Evolutionary conservation across 2,113 vertebrate genomes (phyloP).

Genomic region (Azemiops feae): DNA sequence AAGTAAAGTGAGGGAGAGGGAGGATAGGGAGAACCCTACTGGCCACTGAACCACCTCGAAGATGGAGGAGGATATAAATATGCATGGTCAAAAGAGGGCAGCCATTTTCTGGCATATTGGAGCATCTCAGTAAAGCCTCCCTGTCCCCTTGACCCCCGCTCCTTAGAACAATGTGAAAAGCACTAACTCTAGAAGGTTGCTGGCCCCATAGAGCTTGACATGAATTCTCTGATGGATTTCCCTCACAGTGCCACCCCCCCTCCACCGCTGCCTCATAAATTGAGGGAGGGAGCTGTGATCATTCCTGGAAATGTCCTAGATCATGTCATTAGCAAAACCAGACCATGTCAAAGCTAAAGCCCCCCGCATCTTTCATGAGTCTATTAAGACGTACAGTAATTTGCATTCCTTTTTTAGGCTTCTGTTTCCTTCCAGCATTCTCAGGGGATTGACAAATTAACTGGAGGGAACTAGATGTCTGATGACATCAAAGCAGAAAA

Average conservation of each 20-base stretch:
- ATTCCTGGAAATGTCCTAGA: neutral
- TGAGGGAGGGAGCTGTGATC: neutral
- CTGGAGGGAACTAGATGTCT: neutral
- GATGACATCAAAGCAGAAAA: neutral
- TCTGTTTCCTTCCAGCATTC: neutral
- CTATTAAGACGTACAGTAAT: neutral
- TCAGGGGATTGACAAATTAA: constrained; percentile 16
- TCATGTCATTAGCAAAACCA: neutral
- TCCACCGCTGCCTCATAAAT: neutral
- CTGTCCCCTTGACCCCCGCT: neutral
- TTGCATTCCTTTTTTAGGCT: neutral
- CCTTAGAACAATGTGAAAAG: neutral
- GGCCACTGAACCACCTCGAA: neutral
- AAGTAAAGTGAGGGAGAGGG: too few relatives aligned
- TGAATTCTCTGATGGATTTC: neutral
- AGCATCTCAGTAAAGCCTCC: neutral
- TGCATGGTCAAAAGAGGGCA: neutral
- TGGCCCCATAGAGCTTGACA: neutral
- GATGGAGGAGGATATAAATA: neutral
- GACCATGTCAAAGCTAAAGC: neutral
- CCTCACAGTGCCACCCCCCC: neutral
- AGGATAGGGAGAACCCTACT: neutral
- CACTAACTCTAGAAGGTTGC: neutral
- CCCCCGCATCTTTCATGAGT: neutral
- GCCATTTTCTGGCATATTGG: neutral